A percentile compares a stretch with the other conserved stretches of the same genome.
Evolutionary conservation across 2,797 vertebrate species (phyloP).

Genomic region (Eleutherodactylus coqui): DNA sequence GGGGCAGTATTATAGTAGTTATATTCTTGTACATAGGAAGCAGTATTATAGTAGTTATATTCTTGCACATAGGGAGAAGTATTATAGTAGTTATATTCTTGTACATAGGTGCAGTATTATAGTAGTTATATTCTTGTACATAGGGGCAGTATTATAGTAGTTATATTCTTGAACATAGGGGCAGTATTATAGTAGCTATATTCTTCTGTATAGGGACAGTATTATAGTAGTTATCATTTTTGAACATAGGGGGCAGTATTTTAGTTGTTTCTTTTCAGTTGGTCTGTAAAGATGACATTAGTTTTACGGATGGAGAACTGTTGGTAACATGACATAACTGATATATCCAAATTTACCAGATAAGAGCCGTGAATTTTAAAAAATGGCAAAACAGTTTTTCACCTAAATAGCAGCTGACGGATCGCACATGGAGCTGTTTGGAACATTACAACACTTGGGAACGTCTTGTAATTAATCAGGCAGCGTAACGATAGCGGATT

Average conservation of each 20-base stretch:
- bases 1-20: too few relatives aligned
- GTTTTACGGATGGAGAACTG: neutral
- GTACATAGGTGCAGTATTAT: too few relatives aligned
- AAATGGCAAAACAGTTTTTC: neutral
- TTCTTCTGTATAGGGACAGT: neutral
- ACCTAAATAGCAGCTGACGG: neutral
- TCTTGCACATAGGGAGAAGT: neutral
- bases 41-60: conserved; percentile 6
- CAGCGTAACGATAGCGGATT: neutral
- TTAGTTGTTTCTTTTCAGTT: neutral
- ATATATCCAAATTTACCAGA: neutral
- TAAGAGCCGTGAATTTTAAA: neutral
- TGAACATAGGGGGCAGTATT: too few relatives aligned
- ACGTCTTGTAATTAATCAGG: conserved; percentile 25
- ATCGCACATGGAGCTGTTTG: neutral
- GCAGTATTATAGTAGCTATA: neutral
- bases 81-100: neutral
- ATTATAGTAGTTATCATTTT: conserved; percentile 6
- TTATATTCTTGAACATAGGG: neutral
- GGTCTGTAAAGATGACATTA: neutral
- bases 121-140: neutral
- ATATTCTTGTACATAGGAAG: too few relatives aligned
- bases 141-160: conserved; percentile 4
- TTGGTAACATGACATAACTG: neutral
- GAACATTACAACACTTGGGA: neutral